Evolutionary conservation across 2,888 invertebrate genomes (phyloP).

Genomic region (Coenonympha glycerion): DNA sequence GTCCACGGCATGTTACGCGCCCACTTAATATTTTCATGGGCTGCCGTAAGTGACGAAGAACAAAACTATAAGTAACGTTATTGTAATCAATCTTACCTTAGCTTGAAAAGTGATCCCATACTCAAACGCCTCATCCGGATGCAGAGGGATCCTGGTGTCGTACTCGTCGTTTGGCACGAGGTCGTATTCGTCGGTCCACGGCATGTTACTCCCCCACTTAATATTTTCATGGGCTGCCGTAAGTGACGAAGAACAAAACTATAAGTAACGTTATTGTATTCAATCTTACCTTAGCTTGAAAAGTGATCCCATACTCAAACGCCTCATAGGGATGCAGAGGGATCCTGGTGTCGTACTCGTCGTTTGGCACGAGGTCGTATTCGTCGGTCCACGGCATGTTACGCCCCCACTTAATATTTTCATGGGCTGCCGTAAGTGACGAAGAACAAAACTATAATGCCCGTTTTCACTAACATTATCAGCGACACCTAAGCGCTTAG

Average conservation of each 20-base stretch:
- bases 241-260: too few species aligned
- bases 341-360: too few species aligned
- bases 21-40: conserved; percentile 68
- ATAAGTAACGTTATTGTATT: too few species aligned
- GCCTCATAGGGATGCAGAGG: too few species aligned
- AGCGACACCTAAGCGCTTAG: too few species aligned
- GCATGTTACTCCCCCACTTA: conserved; percentile 80
- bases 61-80: too few species aligned
- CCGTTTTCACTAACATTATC: too few species aligned
- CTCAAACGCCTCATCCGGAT: conserved; percentile 97
- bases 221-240: conserved; percentile 67
- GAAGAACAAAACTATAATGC: too few species aligned
- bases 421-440: too few species aligned
- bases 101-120: conserved; percentile 98
- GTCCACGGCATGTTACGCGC: conserved; percentile 87
- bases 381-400: conserved; percentile 90
- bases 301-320: too few species aligned
- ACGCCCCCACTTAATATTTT: conserved; percentile 63
- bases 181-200: conserved; percentile 92
- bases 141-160: conserved; percentile 96
- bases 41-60: too few species aligned
- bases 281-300: conserved; percentile 97
- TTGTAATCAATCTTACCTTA: too few species aligned
- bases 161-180: conserved; percentile 97
- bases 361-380: conserved; percentile 96